A percentile compares a stretch with the other conserved stretches of the same genome.
Conservation (phyloP, 1,140 invertebrate species). For the Stegodyphus mimosarum region DNA sequence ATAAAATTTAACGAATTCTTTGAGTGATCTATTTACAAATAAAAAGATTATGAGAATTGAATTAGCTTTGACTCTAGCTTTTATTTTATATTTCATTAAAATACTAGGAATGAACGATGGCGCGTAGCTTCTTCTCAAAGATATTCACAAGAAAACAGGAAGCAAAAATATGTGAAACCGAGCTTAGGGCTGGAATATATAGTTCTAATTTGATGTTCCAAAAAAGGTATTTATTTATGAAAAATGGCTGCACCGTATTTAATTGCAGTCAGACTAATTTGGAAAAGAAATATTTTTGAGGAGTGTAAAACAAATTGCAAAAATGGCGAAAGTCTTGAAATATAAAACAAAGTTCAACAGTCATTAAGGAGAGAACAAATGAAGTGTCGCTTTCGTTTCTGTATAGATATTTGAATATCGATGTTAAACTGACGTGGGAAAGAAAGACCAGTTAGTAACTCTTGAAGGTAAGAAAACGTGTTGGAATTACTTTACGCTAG, state of each 20-base stretch:
- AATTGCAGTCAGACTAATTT: not conserved
- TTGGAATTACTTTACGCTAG: no score
- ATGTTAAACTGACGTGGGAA: no score
- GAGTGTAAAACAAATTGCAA: not conserved
- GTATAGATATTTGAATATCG: no score
- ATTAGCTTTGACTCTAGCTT: not conserved
- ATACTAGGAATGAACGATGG: not conserved
- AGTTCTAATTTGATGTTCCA: not conserved
- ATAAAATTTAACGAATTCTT: no score
- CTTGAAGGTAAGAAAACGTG: no score
- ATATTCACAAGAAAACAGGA: not conserved
- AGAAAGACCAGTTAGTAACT: no score
- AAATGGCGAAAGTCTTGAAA: no score
- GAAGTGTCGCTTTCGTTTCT: no score
- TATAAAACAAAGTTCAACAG: no score
- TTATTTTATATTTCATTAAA: not conserved
- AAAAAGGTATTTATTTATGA: not conserved
- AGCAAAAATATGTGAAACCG: not conserved
- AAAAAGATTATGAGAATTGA: not conserved
- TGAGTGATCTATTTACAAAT: no score
- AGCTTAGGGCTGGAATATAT: not conserved
- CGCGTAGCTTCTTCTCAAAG: not conserved
- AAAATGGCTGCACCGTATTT: not conserved
- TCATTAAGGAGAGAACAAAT: no score
- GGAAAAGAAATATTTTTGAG: not conserved